These are phyloP conservation scores for Thymelicus acteon DNA, from an alignment of 2,888 invertebrate genomes.

Conservation along the genomic window DNA sequence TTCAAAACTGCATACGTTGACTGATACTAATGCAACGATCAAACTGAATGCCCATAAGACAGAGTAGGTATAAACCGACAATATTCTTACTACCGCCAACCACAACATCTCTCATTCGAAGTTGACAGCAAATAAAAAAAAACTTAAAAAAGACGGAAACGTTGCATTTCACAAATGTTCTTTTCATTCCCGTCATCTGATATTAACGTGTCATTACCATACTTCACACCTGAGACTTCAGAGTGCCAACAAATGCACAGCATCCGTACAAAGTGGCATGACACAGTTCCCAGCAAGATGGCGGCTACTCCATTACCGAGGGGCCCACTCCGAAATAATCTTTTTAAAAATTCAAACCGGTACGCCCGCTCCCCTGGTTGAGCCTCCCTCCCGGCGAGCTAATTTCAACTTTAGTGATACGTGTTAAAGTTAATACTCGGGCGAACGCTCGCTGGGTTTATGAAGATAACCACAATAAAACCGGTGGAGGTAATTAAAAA, in stretches of 20 bases:
- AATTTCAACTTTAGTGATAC: constrained; percentile 46
- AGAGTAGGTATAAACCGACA: neutral
- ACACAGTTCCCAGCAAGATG: constrained; percentile 53
- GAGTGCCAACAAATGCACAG: constrained; percentile 27
- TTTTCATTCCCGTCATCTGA: constrained; percentile 25
- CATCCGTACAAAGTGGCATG: constrained; percentile 46
- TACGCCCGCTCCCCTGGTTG: constrained; percentile 54
- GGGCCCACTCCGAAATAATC: constrained; percentile 70
- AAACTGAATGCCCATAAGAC: too few relatives aligned
- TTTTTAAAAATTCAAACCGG: constrained; percentile 76
- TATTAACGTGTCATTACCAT: constrained; percentile 34
- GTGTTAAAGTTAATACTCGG: constrained; percentile 45
- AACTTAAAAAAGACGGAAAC: neutral
- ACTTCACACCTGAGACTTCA: constrained; percentile 37
- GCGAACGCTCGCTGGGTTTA: constrained; percentile 23
- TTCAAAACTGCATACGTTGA: too few relatives aligned
- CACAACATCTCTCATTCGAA: neutral
- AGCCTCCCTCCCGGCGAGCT: constrained; percentile 50
- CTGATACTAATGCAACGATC: too few relatives aligned
- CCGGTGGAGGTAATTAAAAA: constrained; percentile 64
- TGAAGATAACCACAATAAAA: constrained; percentile 59
- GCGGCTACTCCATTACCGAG: constrained; percentile 62
- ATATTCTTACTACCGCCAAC: neutral
- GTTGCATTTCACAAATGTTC: constrained; percentile 17
- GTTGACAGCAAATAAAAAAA: neutral